Conservation (phyloP, 2,888 invertebrate species). For the Melieria omissa region DNA sequence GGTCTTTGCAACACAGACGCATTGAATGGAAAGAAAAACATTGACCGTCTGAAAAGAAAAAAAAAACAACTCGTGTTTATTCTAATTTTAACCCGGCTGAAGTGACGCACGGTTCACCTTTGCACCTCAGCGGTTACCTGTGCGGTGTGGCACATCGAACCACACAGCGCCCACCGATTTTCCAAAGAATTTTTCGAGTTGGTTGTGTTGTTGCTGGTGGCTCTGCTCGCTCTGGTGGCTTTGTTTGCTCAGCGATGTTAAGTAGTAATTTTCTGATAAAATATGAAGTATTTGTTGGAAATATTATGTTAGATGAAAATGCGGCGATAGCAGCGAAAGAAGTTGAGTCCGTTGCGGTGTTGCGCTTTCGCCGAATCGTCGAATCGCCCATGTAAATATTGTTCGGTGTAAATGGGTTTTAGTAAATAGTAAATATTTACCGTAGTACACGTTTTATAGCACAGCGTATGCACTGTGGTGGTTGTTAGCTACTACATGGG, state of each 20-base stretch:
- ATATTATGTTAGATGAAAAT: constrained; percentile 6
- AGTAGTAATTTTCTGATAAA: constrained; percentile 62
- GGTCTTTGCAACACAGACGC: constrained; percentile 1
- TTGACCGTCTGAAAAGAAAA: constrained; percentile 10
- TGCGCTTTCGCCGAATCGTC: too few relatives aligned
- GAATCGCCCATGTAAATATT: not conserved
- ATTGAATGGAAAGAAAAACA: constrained; percentile 1
- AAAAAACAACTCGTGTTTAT: constrained; percentile 51
- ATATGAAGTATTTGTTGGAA: constrained; percentile 34
- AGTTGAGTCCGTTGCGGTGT: too few relatives aligned
- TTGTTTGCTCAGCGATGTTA: constrained; percentile 52
- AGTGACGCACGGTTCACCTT: constrained; percentile 40
- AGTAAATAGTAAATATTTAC: constrained; percentile 11
- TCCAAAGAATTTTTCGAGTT: constrained; percentile 29
- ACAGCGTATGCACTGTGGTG: not conserved
- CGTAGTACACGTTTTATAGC: not conserved
- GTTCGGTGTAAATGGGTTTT: constrained; percentile 3
- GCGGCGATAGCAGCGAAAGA: constrained; percentile 13
- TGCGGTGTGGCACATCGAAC: constrained; percentile 7
- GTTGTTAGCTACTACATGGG: too few relatives aligned
- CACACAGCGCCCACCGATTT: constrained; percentile 37
- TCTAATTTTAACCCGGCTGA: constrained; percentile 60
- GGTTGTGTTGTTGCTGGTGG: constrained; percentile 34
- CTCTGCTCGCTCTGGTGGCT: constrained; percentile 39
- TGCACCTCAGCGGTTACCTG: constrained; percentile 7